Evolutionary conservation across 2,113 vertebrate species (phyloP).

Genomic region (Oncorhynchus gorbuscha): DNA sequence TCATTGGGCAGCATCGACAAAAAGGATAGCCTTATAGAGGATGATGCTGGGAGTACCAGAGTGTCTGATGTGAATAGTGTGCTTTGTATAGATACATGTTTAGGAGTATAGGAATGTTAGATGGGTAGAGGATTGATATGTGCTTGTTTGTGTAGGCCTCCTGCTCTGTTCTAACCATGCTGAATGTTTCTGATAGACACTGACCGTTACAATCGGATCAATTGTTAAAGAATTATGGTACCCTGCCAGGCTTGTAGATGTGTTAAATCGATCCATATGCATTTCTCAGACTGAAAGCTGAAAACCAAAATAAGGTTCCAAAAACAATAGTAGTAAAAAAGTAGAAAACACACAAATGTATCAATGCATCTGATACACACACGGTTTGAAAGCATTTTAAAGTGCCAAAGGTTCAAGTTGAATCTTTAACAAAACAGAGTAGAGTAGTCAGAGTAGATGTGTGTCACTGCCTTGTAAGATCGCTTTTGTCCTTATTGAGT

Average conservation of each 20-base stretch:
- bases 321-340: not conserved
- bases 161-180: not conserved
- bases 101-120: slow-evolving; percentile 3
- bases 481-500: slow-evolving; percentile 48
- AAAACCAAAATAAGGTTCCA: not conserved
- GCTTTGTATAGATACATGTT: not conserved
- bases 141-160: not conserved
- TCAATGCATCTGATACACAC: not conserved
- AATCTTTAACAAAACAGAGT: slow-evolving; percentile 10
- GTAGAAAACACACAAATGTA: not conserved
- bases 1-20: not conserved
- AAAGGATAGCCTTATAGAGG: slow-evolving; percentile 17
- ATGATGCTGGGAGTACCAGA: slow-evolving; percentile 12
- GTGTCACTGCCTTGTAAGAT: slow-evolving; percentile 47
- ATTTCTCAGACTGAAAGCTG: not conserved
- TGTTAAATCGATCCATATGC: slow-evolving; percentile 3
- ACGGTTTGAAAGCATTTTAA: slow-evolving; percentile 26
- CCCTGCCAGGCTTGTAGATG: not conserved
- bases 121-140: not conserved
- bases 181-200: no score
- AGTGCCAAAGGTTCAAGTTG: slow-evolving; percentile 60
- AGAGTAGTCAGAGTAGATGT: not conserved
- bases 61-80: not conserved
- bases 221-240: no score
- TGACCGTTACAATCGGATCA: no score